These are phyloP conservation scores for Phoxinus dragarum DNA, from an alignment of 2,797 vertebrate species.

Conservation along the genomic window DNA sequence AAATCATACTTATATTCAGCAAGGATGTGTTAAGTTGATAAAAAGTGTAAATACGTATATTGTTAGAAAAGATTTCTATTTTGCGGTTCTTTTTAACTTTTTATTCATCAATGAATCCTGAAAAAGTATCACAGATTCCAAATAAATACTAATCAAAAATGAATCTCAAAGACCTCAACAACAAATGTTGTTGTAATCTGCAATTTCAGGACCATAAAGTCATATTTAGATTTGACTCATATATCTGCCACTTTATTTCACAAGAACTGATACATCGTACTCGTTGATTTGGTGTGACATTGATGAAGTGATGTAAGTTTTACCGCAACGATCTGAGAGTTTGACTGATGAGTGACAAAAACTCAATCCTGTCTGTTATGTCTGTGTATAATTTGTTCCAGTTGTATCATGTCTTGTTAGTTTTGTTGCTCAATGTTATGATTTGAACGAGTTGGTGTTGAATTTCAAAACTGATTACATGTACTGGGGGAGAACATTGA, in stretches of 20 bases:
- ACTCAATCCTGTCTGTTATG: conserved; percentile 16
- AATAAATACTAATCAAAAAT: neutral
- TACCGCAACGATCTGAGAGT: neutral
- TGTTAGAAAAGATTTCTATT: too few relatives aligned
- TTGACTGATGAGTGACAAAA: neutral
- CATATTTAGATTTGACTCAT: conserved; percentile 1
- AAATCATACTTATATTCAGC: too few relatives aligned
- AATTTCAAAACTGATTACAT: conserved; percentile 22
- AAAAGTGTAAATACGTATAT: too few relatives aligned
- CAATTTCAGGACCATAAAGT: neutral
- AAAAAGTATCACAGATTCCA: too few relatives aligned
- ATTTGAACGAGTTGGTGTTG: conserved; percentile 17
- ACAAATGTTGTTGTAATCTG: neutral
- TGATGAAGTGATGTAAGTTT: neutral
- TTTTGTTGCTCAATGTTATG: conserved; percentile 21
- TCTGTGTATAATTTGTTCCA: conserved; percentile 4
- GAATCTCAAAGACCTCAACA: neutral
- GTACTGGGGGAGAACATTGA: neutral
- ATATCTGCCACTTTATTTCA: conserved; percentile 5
- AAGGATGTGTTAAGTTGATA: too few relatives aligned
- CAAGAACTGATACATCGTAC: neutral
- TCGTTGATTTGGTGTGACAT: neutral
- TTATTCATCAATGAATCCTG: too few relatives aligned
- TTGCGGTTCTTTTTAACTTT: too few relatives aligned
- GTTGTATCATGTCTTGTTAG: conserved; percentile 23